Percentiles rank a stretch among this genome's conserved stretches.
Evolutionary conservation across 1,140 invertebrate genomes (phyloP).

Genomic region (Cydia amplana): DNA sequence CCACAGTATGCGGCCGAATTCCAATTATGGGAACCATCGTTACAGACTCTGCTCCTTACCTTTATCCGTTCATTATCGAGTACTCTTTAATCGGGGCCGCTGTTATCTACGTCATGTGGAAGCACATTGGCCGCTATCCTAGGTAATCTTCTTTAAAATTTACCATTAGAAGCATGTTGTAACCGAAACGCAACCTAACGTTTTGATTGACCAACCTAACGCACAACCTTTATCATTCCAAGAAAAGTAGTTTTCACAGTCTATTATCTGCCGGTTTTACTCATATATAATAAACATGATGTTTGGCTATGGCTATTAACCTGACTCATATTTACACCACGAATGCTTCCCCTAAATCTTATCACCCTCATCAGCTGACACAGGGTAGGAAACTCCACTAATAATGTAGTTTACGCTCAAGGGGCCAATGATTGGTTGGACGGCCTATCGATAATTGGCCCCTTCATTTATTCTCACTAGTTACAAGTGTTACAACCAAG

Average conservation of each 20-base stretch:
- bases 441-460: no score
- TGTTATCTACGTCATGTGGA: slow-evolving; percentile 99
- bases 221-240: background rate
- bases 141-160: slow-evolving; percentile 70
- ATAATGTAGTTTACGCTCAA: no score
- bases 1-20: slow-evolving; percentile 85
- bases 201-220: background rate
- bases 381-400: no score
- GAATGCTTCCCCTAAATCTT: background rate
- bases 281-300: no score
- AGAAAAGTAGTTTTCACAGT: slow-evolving; percentile 8
- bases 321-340: background rate
- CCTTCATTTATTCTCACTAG: no score
- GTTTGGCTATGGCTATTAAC: background rate
- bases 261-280: slow-evolving; percentile 20
- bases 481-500: no score
- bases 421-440: no score
- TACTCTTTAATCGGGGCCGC: slow-evolving; percentile 98
- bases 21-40: slow-evolving; percentile 97
- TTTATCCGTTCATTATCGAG: slow-evolving; percentile 98
- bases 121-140: slow-evolving; percentile 93
- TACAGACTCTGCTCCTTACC: slow-evolving; percentile 93
- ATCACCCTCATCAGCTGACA: background rate
- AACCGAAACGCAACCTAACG: slow-evolving; percentile 31
- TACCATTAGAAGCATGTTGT: slow-evolving; percentile 21